Conservation (phyloP, 2,797 vertebrate genomes). For the Peromyscus nudipes region DNA sequence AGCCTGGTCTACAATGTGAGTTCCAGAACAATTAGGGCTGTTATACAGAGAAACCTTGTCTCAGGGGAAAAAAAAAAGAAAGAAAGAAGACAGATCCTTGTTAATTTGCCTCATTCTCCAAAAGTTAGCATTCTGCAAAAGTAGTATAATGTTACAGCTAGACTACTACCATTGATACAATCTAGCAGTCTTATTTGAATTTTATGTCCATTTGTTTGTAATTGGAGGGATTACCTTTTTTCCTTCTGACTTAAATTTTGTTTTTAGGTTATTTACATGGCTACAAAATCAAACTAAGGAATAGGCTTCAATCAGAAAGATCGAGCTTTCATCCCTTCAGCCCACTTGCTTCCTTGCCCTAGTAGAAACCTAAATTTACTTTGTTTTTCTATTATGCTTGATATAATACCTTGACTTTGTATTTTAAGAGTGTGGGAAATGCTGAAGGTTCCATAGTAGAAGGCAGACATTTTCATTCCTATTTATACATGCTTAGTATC, state of each 20-base stretch:
- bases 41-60: background rate
- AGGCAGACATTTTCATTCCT: slow-evolving; percentile 42
- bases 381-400: slow-evolving; percentile 43
- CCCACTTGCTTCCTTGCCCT: background rate
- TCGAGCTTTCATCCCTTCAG: slow-evolving; percentile 12
- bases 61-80: background rate
- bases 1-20: background rate
- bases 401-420: slow-evolving; percentile 22
- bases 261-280: slow-evolving; percentile 50
- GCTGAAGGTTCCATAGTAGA: background rate
- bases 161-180: background rate
- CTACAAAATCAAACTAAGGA: slow-evolving; percentile 27
- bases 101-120: slow-evolving; percentile 23
- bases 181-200: slow-evolving; percentile 5
- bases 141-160: slow-evolving; percentile 9
- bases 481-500: slow-evolving; percentile 33
- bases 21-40: background rate
- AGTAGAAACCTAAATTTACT: slow-evolving; percentile 39
- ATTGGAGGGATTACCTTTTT: slow-evolving; percentile 17
- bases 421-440: slow-evolving; percentile 35
- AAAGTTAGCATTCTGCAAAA: slow-evolving; percentile 43
- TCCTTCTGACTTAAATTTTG: slow-evolving; percentile 46
- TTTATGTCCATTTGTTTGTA: slow-evolving; percentile 10
- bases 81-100: slow-evolving; percentile 41
- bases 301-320: slow-evolving; percentile 33